Base-by-base conservation (phyloP, 2,797 vertebrate species). In the Enteromius trimaculatus region DNA sequence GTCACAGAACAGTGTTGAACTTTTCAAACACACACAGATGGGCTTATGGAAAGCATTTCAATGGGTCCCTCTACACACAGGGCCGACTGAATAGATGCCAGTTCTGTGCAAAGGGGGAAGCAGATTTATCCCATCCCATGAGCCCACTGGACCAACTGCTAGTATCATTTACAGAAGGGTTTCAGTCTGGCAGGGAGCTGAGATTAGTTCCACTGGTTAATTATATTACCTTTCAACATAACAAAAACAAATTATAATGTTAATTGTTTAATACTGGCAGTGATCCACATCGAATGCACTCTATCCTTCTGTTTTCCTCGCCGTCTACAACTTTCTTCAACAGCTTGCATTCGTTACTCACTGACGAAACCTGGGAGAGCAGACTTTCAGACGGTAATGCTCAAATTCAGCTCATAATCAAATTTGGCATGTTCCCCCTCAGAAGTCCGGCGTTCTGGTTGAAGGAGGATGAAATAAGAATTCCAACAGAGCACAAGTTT, bases 191-290 rank as follows among this genome's bases (percentile, higher is more conserved):
- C 51, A 60, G 13, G 3, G 17, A 83, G n/a, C 62, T 5, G 51
- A 76, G 65, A 83, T 83, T 78, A 66, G 80, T 66, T 66, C 75
- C 34, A 66, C 70, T 47, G 65, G 49, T 70, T 66, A 76, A 68
- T 76, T 77, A 77, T 66, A 37, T 71, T 65, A 82, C 60, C 42
- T 76, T 77, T 83, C 64, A 77, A 78, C 76, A 77, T 26, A 23
- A 75, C 29, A 53, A 77, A 81, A 76, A 65, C 81, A 76, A 77
- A 77, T 66, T 76, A 69, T 66, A 77, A 58, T 39, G 39, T 60
- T 83, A 77, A 83, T 49, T 83, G 81, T 83, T 83, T 68, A 83
- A 68, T 47, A 29, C 47, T 83, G 72, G 81, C 74, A 69, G 72
- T 55, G 64, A 83, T 77, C 74, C 74, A 77, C 49, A 68, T 49